These are phyloP conservation scores for Cladopsammia gracilis DNA, from an alignment of 64 coral and sea anemone species.

Conservation along the genomic window DNA sequence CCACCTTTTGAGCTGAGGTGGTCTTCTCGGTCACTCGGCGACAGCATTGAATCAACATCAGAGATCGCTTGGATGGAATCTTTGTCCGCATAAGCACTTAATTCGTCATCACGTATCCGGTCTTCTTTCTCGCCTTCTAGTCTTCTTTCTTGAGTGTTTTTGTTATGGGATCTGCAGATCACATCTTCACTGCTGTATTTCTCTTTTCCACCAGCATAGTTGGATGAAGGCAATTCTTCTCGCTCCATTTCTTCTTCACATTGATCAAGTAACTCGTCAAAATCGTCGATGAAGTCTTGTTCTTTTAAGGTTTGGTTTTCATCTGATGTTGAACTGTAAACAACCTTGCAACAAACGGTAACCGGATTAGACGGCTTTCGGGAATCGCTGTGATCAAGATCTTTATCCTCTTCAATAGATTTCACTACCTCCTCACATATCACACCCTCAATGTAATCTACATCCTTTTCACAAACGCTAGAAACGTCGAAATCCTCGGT, in stretches of 20 bases:
- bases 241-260: neutral
- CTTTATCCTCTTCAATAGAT: too few relatives aligned
- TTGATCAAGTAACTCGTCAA: constrained; percentile 7
- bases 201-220: too few relatives aligned
- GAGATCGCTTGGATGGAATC: neutral
- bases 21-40: neutral
- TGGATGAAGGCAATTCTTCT: neutral
- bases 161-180: too few relatives aligned
- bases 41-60: neutral
- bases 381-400: too few relatives aligned
- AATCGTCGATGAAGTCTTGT: neutral
- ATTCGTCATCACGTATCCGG: neutral
- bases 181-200: too few relatives aligned
- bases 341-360: neutral
- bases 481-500: too few relatives aligned
- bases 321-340: neutral
- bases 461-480: too few relatives aligned
- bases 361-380: too few relatives aligned
- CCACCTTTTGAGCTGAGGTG: too few relatives aligned
- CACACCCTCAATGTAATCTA: too few relatives aligned
- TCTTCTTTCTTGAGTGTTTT: too few relatives aligned
- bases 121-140: neutral
- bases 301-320: neutral
- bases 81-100: neutral
- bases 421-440: too few relatives aligned